Conservation (phyloP, 2,797 vertebrate species). For the Nothura maculosa region DNA sequence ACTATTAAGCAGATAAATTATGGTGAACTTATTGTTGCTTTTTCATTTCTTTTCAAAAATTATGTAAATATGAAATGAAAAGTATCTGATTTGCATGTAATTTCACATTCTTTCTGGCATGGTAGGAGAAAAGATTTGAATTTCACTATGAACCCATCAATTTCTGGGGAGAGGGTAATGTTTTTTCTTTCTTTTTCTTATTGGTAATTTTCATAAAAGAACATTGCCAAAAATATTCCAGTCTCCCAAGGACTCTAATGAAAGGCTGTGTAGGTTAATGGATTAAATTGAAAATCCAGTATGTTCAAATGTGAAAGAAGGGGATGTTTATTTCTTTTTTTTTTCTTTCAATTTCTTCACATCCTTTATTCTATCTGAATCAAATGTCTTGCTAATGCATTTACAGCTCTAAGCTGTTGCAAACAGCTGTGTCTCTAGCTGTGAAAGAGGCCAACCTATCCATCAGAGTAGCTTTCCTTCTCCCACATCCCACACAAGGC, state of each 20-base stretch:
- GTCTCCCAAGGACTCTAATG: constrained; percentile 59
- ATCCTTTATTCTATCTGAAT: constrained; percentile 39
- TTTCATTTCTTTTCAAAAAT: constrained; percentile 16
- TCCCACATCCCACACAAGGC: constrained; percentile 13
- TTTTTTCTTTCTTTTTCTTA: background rate
- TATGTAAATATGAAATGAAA: constrained; percentile 6
- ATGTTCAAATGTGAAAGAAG: constrained; percentile 41
- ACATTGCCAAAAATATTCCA: constrained; percentile 58
- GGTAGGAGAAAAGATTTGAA: background rate
- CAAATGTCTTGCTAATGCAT: constrained; percentile 44
- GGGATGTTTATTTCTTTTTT: background rate
- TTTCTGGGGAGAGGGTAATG: background rate
- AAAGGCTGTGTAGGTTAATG: constrained; percentile 63
- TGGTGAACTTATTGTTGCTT: background rate
- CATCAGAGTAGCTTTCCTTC: background rate
- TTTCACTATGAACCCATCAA: background rate
- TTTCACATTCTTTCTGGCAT: background rate
- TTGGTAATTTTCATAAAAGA: constrained; percentile 43
- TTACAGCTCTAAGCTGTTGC: constrained; percentile 13
- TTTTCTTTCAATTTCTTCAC: constrained; percentile 25
- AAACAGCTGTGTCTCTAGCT: constrained; percentile 48
- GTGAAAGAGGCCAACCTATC: constrained; percentile 29
- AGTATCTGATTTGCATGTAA: background rate
- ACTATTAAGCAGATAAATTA: background rate
- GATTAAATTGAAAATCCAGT: constrained; percentile 60